Percentiles rank a stretch among this genome's conserved stretches.
phyloP scores from a whole-genome alignment of 1,140 invertebrate genomes.

The Brachionus paranguensis region DNA sequence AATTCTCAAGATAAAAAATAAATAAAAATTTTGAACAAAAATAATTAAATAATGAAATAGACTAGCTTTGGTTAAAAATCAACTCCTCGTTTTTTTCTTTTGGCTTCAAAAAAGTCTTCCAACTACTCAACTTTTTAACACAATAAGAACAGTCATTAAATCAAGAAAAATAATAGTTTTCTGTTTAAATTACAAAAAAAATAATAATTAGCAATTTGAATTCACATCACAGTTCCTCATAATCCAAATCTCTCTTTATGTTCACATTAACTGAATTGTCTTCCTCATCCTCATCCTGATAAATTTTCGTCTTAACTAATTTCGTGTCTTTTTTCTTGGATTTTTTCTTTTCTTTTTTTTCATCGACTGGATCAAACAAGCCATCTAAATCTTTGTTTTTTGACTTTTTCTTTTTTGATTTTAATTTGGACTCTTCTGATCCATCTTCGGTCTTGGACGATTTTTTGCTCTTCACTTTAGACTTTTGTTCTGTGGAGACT shows the following conservation, averaged over 20 bases:
- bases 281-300: neutral
- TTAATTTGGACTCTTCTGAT: neutral
- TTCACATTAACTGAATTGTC: neutral
- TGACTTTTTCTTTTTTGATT: constrained; percentile 24
- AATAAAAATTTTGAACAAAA: too few relatives aligned
- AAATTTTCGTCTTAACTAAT: neutral
- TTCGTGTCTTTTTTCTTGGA: neutral
- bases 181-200: neutral
- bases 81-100: neutral
- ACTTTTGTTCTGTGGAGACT: neutral
- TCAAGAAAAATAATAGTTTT: neutral
- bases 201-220: neutral
- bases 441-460: neutral
- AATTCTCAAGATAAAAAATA: too few relatives aligned
- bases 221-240: constrained; percentile 21
- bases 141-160: neutral
- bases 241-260: neutral
- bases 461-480: neutral
- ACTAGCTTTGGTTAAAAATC: neutral
- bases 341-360: constrained; percentile 34
- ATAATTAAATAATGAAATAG: too few relatives aligned
- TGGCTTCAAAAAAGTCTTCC: neutral
- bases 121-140: neutral
- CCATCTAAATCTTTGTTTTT: neutral
- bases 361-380: neutral